phyloP scores from a whole-genome alignment of 2,113 vertebrate species.

The Sus scrofa region T2T-Sscrofa CM000827.6:91047001-91047500 shows the following conservation, averaged over 20 bases:
- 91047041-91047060: neutral
- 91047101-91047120: too few species aligned
- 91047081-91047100: neutral
- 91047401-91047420: neutral
- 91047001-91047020: too few species aligned
- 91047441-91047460: neutral
- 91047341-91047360: neutral
- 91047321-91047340: neutral
- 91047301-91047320: neutral
- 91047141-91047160: too few species aligned
- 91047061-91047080: neutral
- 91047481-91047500: rapidly evolving
- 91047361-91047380: neutral
- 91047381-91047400: rapidly evolving
- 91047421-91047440: neutral
- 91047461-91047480: neutral
- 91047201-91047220: neutral
- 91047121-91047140: too few species aligned
- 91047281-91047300: neutral
- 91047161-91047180: neutral
- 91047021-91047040: neutral
- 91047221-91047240: neutral
- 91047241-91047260: neutral
- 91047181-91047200: neutral
- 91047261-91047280: neutral